Evolutionary conservation across 1,140 invertebrate genomes (phyloP).

Genomic region (Bombyx mori): ASM3026992v2 NC_085128.1:2994001-2994500

Average conservation of each 20-base stretch:
- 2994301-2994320: constrained; percentile 68
- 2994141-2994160: constrained; percentile 49
- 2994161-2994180: constrained; percentile 34
- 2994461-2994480: constrained; percentile 64
- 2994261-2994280: constrained; percentile 70
- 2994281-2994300: constrained; percentile 63
- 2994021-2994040: constrained; percentile 48
- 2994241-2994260: constrained; percentile 79
- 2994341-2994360: constrained; percentile 51
- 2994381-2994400: constrained; percentile 46
- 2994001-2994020: constrained; percentile 48
- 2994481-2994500: constrained; percentile 77
- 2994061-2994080: constrained; percentile 56
- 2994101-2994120: constrained; percentile 47
- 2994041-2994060: constrained; percentile 50
- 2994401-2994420: constrained; percentile 46
- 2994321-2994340: constrained; percentile 24
- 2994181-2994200: constrained; percentile 56
- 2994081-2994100: constrained; percentile 60
- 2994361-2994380: constrained; percentile 51
- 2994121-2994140: constrained; percentile 34
- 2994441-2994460: constrained; percentile 66
- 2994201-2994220: constrained; percentile 68
- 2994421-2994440: constrained; percentile 44
- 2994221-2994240: constrained; percentile 62